Evolutionary conservation across 1,140 invertebrate species (phyloP), one percentile per base, ranked within the genome.

Genomic region (Radopholus similis): DNA sequence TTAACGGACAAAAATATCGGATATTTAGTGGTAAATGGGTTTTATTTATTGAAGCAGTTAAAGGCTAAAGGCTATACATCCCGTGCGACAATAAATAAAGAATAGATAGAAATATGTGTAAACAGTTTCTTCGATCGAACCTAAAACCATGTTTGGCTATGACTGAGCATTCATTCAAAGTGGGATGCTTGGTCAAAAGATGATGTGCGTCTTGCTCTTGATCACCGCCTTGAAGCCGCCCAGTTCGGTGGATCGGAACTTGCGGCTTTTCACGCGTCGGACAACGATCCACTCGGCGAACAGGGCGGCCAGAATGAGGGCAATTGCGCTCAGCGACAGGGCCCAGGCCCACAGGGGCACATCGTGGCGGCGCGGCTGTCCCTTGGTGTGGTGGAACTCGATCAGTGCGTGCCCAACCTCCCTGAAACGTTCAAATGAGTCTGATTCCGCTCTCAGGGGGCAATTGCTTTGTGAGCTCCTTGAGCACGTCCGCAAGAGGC

Each of bases 201-300:
- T 51, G 4, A 51, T 51, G 23, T 51, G 47, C 4, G 47, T 51
- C 30, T 51, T 51, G 23, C 47, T 51, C 15, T 51, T 51, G 47
- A 51, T 23, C 47, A 23, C 47, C 23, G 47, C 18, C 30, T 51
- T 51, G 1, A 23, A 26, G 23, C 47, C 47, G 47, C 18, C 47
- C 9, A 51, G 5, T 51, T 51, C 47, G 15, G 30, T 51, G n/a
- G 47, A 9, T 23, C 47, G 47, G 23, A 26, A 26, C 30, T 51
- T 51, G 1, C 23, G 9, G 6, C 1, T 51, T 28, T 35, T 55
- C 66, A 18, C 66, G 40, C 73, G 49, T 44, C 72, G 40, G 0
- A 74, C 73, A 2, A 74, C 55, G 23, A 62, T 67, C 73, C 73
- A 75, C 54, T 75, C 73, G 15, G 71, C 42, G 15, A 66, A 18